These are phyloP conservation scores for Corvus moneduloides DNA, from an alignment of 2,113 vertebrate genomes.

Conservation along the genomic window DNA sequence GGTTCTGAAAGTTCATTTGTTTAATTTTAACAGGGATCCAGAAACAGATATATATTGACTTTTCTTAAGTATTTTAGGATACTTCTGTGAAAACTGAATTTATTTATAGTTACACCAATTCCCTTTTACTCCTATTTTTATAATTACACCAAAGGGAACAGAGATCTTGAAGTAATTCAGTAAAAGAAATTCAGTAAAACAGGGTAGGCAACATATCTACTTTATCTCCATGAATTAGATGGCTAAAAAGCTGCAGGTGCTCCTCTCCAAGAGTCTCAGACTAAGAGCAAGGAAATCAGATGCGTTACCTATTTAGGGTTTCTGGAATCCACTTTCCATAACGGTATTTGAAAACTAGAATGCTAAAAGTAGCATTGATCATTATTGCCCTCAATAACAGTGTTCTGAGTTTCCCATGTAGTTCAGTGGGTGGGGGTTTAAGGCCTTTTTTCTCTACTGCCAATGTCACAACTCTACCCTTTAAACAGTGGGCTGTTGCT, in stretches of 20 bases:
- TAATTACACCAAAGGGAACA: not conserved
- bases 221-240: not conserved
- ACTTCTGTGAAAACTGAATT: not conserved
- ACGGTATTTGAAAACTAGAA: not conserved
- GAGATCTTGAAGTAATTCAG: not conserved
- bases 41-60: not conserved
- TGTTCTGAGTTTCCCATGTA: not conserved
- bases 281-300: not conserved
- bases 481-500: not conserved
- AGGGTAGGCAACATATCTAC: not conserved
- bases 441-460: not conserved
- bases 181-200: not conserved
- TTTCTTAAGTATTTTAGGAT: not conserved
- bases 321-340: not conserved
- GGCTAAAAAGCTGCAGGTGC: not conserved
- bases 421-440: not conserved
- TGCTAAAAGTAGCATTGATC: not conserved
- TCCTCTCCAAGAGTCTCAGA: not conserved
- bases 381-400: not conserved
- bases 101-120: not conserved
- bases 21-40: not conserved
- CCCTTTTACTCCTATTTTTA: not conserved
- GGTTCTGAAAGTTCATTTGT: not conserved
- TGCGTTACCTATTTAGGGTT: not conserved
- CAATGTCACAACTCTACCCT: not conserved